Base-by-base conservation (phyloP, 2,888 invertebrate genomes). In the Spicauda simplicius region DNA sequence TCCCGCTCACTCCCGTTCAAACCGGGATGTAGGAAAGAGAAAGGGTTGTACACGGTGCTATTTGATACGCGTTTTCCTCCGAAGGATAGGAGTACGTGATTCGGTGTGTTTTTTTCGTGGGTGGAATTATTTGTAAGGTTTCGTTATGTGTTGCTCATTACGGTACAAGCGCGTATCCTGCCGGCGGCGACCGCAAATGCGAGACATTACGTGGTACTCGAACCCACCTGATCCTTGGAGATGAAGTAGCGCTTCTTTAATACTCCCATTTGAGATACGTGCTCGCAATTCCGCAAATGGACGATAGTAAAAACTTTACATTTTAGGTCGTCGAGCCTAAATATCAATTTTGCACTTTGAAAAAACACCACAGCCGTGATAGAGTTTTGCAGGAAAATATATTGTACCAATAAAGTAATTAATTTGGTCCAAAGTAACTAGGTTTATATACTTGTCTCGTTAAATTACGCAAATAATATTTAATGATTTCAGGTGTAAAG, bases 131-230 rank as follows among this genome's bases (percentile, higher is more conserved):
- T 93, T 92, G 92, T 92, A 91, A 84, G 92, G 92, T 87, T 93
- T 93, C 92, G 84, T 90, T 91, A 91, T 91, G 88, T 90, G 91
- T 88, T 87, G 91, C 91, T 92, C 92, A 93, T 93, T 93, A 93
- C 86, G 80, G 85, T 87, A 91, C 92, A 90, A 87, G 91, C 85
- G 80, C 82, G 91, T 90, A 93, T 93, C 92, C 92, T 92, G 78
- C 86, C 85, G 77, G 82, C 78, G 78, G 80, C 82, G 86, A 91
- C 91, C 91, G 89, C 91, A 92, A 92, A 89, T 89, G 91, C 85
- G 87, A 87, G 88, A 88, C 90, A 90, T 90, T 87, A 88, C 86
- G 79, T 72, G 30, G 55, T 64, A 71, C 79, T 80, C 78, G 80
- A 83, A 80, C 56, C 83, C 89, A 88, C 87, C 87, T 88, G 91